These are phyloP conservation scores for Rhogogaster chlorosoma DNA, from an alignment of 2,888 invertebrate genomes.

Conservation along the genomic window DNA sequence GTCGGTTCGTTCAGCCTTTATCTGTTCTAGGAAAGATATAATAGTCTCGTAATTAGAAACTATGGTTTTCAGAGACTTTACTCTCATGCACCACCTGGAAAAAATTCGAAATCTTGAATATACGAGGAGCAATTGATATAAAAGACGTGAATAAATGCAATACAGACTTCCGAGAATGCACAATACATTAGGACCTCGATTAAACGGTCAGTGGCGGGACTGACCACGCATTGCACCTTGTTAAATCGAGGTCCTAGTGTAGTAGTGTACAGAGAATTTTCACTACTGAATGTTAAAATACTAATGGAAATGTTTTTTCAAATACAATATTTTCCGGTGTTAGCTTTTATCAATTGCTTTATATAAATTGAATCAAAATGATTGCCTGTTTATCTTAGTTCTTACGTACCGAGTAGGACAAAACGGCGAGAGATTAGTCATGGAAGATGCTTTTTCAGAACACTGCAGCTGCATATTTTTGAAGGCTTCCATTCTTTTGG, in stretches of 20 bases:
- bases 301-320: not conserved
- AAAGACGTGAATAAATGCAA: slow-evolving; percentile 6
- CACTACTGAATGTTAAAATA: not conserved
- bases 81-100: slow-evolving; percentile 24
- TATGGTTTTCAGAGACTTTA: slow-evolving; percentile 47
- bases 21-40: slow-evolving; percentile 30
- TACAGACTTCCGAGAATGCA: not conserved
- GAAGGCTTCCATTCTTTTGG: slow-evolving; percentile 41
- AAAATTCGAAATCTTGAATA: slow-evolving; percentile 7
- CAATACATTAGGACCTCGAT: too few relatives aligned
- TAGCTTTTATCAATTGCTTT: not conserved
- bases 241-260: too few relatives aligned
- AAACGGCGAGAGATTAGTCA: slow-evolving; percentile 12
- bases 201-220: too few relatives aligned
- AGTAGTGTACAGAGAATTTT: not conserved
- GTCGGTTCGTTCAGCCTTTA: slow-evolving; percentile 31
- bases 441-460: slow-evolving; percentile 35
- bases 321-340: slow-evolving; percentile 17
- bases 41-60: slow-evolving; percentile 44
- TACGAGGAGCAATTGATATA: not conserved
- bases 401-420: slow-evolving; percentile 24
- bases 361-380: not conserved
- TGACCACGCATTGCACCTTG: too few relatives aligned
- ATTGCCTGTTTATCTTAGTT: slow-evolving; percentile 14
- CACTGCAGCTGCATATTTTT: slow-evolving; percentile 44